Evolutionary conservation across 2,888 invertebrate genomes (phyloP), one percentile per base, ranked within the genome.

Genomic region (Imbricaverruca yamaguchii): DNA sequence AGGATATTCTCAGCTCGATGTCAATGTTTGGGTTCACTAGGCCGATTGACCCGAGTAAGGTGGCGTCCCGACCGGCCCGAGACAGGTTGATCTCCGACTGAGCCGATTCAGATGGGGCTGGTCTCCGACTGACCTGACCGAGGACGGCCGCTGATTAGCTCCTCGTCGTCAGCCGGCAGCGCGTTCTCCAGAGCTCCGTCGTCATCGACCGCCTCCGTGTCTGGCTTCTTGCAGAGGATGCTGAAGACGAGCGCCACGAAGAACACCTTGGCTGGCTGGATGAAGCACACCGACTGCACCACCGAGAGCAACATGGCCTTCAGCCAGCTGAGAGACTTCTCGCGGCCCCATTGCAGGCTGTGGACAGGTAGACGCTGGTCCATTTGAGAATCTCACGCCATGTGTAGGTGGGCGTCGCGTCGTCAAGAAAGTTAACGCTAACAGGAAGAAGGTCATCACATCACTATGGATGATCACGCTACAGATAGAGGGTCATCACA

Each of bases 271-370:
- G 88, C 84, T 4, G 88, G 88, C 82, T 88, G 88, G 25, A 88
- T 87, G 53, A 88, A 82, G 84, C 88, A 86, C 23, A 88, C 85
- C 8, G 87, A 87, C 59, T 86, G 85, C 81, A 87, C 85, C 84
- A 88, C 87, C n/a, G 88, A 87, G 8, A 88, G 84, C 81, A 88
- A 78, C 86, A 88, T 86, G 15, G 88, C 87, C 8, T 87, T 85
- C n/a, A 88, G 86, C 88, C 88, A 88, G 82, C 87, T 87, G 81
- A 86, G 85, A 81, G 86, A 85, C 82, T 87, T 87, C 3, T 85
- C 84, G 81, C 88, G 87, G 23, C 87, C 86, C 84, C 88, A 88
- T 83, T 83, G 84, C 81, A 88, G 86, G 13, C 87, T 88, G 67
- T 6, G n/a, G 61, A 61, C 61, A 61, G 6, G 61, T 11, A 18